Evolutionary conservation across 2,888 invertebrate species (phyloP).

Genomic region (Euphydryas editha): DNA sequence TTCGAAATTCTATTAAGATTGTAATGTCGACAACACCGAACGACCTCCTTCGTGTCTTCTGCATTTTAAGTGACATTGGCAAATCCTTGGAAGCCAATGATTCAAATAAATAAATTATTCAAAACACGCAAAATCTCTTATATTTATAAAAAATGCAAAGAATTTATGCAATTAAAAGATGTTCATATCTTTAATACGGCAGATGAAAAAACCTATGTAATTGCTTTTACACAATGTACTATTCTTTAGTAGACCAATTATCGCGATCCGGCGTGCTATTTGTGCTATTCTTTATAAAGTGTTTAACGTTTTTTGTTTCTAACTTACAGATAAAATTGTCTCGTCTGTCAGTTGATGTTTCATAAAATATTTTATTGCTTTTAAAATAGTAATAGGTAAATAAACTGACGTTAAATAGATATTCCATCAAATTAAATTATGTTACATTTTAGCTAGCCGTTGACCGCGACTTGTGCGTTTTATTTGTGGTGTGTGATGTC

Average conservation of each 20-base stretch:
- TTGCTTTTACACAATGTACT: constrained; percentile 15
- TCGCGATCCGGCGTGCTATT: constrained; percentile 10
- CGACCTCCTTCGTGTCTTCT: too few relatives aligned
- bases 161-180: constrained; percentile 3
- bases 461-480: too few relatives aligned
- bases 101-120: too few relatives aligned
- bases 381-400: neutral
- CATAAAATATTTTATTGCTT: neutral
- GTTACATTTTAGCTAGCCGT: too few relatives aligned
- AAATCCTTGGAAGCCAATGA: too few relatives aligned
- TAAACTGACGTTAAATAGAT: too few relatives aligned
- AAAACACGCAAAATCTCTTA: too few relatives aligned
- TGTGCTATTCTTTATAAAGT: constrained; percentile 17
- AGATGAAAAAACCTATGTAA: constrained; percentile 15
- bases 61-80: too few relatives aligned
- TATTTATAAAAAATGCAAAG: constrained; percentile 6
- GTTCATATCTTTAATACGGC: constrained; percentile 4
- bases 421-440: too few relatives aligned
- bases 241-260: constrained; percentile 28
- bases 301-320: constrained; percentile 13
- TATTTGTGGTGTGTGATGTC: too few relatives aligned
- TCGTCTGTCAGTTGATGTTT: neutral
- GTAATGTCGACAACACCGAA: too few relatives aligned
- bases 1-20: too few relatives aligned
- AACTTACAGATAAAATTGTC: neutral